A percentile compares a stretch with the other conserved stretches of the same genome.
Evolutionary conservation across 2,888 invertebrate genomes (phyloP).

Genomic region (Hirtodrosophila cameraria): DNA sequence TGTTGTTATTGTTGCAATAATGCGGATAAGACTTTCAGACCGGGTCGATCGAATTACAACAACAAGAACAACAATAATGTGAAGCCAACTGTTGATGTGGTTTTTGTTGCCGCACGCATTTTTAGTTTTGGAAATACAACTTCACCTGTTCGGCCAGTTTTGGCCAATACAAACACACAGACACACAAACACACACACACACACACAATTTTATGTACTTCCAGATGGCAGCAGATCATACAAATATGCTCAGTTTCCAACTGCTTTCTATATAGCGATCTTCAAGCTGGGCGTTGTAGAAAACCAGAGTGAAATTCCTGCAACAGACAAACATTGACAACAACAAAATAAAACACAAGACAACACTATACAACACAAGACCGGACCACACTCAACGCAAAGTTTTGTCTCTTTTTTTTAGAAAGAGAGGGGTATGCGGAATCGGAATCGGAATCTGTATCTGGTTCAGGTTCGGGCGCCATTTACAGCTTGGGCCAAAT

Average conservation of each 20-base stretch:
- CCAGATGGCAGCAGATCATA: conserved; percentile 30
- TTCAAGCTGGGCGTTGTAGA: conserved; percentile 19
- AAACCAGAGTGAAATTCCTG: conserved; percentile 63
- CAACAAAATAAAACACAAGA: too few species aligned
- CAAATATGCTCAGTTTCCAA: conserved; percentile 27
- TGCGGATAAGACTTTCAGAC: conserved; percentile 52
- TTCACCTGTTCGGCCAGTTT: conserved; percentile 54
- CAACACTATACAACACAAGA: background rate
- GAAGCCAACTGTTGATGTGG: conserved; percentile 24
- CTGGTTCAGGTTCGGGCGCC: conserved; percentile 49
- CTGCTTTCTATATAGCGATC: conserved; percentile 43
- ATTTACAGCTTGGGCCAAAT: conserved; percentile 48
- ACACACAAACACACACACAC: conserved; percentile 9
- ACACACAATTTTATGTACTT: background rate
- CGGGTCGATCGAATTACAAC: conserved; percentile 26
- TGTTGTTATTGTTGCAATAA: conserved; percentile 29
- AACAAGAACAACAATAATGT: conserved; percentile 9
- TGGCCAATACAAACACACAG: conserved; percentile 2
- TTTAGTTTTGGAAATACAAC: conserved; percentile 35
- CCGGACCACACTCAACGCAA: conserved; percentile 39
- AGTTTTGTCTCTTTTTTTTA: conserved; percentile 8
- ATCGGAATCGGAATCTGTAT: conserved; percentile 40
- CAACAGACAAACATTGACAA: too few species aligned
- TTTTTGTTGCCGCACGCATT: conserved; percentile 34
- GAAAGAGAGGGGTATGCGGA: conserved; percentile 41